phyloP scores from a whole-genome alignment of 92 coral and sea anemone genomes.

The Diadumene lineata region DNA sequence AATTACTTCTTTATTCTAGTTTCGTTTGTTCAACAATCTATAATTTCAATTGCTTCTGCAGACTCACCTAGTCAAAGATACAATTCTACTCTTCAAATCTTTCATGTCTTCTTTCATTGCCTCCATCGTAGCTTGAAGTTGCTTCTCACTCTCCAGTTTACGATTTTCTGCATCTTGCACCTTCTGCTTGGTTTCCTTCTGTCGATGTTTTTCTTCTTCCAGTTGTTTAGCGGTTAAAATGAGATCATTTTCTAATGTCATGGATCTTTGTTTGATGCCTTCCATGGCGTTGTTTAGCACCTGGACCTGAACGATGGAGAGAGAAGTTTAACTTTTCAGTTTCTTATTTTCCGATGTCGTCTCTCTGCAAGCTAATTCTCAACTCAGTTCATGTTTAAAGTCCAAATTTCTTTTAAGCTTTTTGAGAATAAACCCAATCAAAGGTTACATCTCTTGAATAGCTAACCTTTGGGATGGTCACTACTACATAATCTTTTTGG shows the following conservation, averaged over 20 bases:
- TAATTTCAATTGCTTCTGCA: neutral
- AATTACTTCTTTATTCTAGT: too few species aligned
- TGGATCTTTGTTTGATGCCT: constrained; percentile 78
- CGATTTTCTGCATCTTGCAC: constrained; percentile 64
- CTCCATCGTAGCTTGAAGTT: constrained; percentile 55
- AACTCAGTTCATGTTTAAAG: too few species aligned
- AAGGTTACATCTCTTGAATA: too few species aligned
- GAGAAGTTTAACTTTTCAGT: neutral
- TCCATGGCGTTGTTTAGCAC: constrained; percentile 77
- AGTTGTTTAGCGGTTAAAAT: constrained; percentile 74
- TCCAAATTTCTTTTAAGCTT: too few species aligned
- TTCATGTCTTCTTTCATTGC: constrained; percentile 63
- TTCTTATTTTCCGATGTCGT: too few species aligned
- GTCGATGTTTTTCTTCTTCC: constrained; percentile 77
- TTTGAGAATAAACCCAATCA: too few species aligned
- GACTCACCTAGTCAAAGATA: constrained; percentile 73
- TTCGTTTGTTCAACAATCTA: neutral
- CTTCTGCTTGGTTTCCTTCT: constrained; percentile 66
- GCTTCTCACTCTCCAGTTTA: constrained; percentile 52
- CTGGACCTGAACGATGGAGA: constrained; percentile 52
- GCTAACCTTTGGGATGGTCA: too few species aligned
- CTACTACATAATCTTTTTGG: too few species aligned
- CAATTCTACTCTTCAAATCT: constrained; percentile 74
- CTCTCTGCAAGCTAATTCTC: too few species aligned
- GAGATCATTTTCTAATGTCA: constrained; percentile 81